Percentiles rank a stretch among this genome's conserved stretches.
These are phyloP conservation scores for Macrophya alboannulata DNA, from an alignment of 2,888 invertebrate species.

Conservation along the genomic window DNA sequence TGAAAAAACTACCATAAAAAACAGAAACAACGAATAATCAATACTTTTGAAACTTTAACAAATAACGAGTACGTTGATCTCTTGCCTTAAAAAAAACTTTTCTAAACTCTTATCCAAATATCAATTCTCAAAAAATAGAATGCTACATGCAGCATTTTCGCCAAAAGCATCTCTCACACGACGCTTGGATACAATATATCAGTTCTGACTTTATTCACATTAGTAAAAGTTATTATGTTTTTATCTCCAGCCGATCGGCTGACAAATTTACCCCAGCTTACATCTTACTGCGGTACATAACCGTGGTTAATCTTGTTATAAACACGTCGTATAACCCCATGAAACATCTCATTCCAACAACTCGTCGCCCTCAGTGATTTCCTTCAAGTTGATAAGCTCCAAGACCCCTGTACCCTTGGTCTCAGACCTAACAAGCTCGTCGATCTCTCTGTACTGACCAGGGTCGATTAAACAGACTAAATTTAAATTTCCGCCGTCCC, in stretches of 20 bases:
- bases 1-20: not conserved
- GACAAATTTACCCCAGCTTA: not conserved
- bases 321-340: no score
- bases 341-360: constrained; percentile 81
- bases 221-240: constrained; percentile 11
- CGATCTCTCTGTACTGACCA: constrained; percentile 94
- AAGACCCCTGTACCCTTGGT: constrained; percentile 94
- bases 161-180: not conserved
- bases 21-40: not conserved
- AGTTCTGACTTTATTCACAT: not conserved
- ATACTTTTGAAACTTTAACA: not conserved
- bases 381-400: constrained; percentile 95
- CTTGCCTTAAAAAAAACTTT: not conserved
- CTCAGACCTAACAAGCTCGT: constrained; percentile 92
- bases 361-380: constrained; percentile 94
- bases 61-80: not conserved
- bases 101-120: not conserved
- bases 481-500: constrained; percentile 91
- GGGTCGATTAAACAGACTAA: constrained; percentile 95
- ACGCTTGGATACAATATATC: not conserved
- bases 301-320: not conserved
- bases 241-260: not conserved
- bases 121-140: not conserved
- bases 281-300: not conserved
- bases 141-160: not conserved